Conservation (phyloP, 1,140 invertebrate genomes). For the Bicyclus anynana region DNA sequence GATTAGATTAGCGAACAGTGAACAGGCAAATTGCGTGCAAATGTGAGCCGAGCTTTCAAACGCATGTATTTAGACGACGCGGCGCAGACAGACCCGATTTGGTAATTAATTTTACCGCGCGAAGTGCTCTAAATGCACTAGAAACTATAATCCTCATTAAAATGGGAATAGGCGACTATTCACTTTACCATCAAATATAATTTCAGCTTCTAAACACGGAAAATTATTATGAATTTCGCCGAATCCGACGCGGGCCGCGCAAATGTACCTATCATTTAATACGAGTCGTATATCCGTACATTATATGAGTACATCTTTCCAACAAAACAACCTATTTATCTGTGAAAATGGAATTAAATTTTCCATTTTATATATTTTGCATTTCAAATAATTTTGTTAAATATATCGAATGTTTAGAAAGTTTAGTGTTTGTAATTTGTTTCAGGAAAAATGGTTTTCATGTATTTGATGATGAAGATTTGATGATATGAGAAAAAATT, state of each 20-base stretch:
- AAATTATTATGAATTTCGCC: slow-evolving; percentile 61
- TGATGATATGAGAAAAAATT: no score
- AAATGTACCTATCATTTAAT: slow-evolving; percentile 43
- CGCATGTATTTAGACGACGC: slow-evolving; percentile 42
- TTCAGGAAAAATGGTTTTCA: no score
- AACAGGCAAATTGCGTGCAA: slow-evolving; percentile 45
- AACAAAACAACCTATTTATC: slow-evolving; percentile 31
- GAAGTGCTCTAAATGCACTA: slow-evolving; percentile 74
- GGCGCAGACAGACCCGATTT: slow-evolving; percentile 64
- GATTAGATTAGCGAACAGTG: slow-evolving; percentile 35
- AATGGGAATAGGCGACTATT: slow-evolving; percentile 73
- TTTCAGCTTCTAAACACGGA: slow-evolving; percentile 67
- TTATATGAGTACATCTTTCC: slow-evolving; percentile 26
- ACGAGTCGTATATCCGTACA: slow-evolving; percentile 20
- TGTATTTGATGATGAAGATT: no score
- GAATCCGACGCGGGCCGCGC: slow-evolving; percentile 38
- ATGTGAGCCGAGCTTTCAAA: slow-evolving; percentile 48
- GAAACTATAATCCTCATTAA: slow-evolving; percentile 75
- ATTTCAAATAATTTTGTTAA: background rate
- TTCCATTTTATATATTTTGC: background rate
- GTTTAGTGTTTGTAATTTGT: no score
- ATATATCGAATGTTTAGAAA: no score
- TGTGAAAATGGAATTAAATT: background rate
- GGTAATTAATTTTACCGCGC: slow-evolving; percentile 75
- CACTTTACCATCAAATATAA: slow-evolving; percentile 71